Evolutionary conservation across 2,113 vertebrate species (phyloP), one percentile per base, ranked within the genome.

Genomic region (Blennius ocellaris): DNA sequence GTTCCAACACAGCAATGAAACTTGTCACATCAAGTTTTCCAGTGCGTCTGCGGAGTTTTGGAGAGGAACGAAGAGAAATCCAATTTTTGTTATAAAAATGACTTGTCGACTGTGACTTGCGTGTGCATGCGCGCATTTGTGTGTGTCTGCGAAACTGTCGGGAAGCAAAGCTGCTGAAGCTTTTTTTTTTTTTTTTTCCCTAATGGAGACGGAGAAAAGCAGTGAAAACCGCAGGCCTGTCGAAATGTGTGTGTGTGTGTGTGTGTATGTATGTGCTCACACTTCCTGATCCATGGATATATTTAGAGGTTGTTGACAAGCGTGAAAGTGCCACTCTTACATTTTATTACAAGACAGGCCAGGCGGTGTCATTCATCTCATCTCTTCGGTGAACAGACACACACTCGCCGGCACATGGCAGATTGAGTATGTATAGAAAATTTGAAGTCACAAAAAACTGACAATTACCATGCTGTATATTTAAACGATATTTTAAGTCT

Each of bases 281-380:
- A 11, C 67, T 60, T 82, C 82, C 73, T 64, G 71, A 66, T 84
- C 76, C 62, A 59, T 83, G 81, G 85, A 78, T 90, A 82, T 91
- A 90, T 93, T 93, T 93, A 91, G 81, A 90, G 81, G 84, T 80
- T 86, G 86, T 87, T 93, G 91, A 93, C 92, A 93, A 86, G 87
- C 86, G 61, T 92, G 85, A 92, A 93, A 93, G 89, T 86, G 87
- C 83, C 85, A 89, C 87, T 89, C 83, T 89, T 86, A 92, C 82
- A 89, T 92, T 93, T 90, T 91, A 91, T 90, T 90, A 92, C 84
- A 87, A 85, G 85, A 87, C 78, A 80, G 81, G 81, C 61, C 73
- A 75, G 83, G 81, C 59, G 70, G 80, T 88, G 90, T 89, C 89
- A 87, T 87, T 90, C 85, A 89, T 83, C 80, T 69, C 73, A 70